These are phyloP conservation scores for Ptyas mucosa DNA, from an alignment of 2,113 vertebrate species.

Conservation along the genomic window DNA sequence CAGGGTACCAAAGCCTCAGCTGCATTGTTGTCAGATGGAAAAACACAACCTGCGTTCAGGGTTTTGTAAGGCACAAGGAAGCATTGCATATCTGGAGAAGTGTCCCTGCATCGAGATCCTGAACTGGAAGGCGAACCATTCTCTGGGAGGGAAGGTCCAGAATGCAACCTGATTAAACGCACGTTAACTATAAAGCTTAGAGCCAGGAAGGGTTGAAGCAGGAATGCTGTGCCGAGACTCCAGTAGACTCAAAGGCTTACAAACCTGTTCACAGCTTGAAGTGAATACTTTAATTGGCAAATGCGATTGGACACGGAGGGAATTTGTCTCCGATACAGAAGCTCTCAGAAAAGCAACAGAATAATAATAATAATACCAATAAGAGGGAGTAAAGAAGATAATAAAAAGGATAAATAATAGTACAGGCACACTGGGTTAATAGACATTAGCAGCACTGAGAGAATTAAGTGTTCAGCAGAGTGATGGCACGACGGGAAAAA, in stretches of 20 bases:
- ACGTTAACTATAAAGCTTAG: background rate
- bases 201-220: too few species aligned
- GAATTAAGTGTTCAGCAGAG: background rate
- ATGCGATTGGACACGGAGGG: background rate
- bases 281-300: background rate
- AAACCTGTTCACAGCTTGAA: background rate
- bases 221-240: background rate
- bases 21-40: background rate
- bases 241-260: background rate
- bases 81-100: background rate
- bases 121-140: background rate
- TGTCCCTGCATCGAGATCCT: background rate
- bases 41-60: background rate
- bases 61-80: background rate
- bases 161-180: background rate
- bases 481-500: background rate
- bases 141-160: background rate
- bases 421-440: background rate
- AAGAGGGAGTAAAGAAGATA: background rate
- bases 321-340: background rate
- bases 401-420: background rate
- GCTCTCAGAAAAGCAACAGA: background rate
- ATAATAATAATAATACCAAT: background rate
- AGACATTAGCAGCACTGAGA: background rate
- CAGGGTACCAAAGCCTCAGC: constrained; percentile 31